Percentiles rank a stretch among this genome's conserved stretches.
These are phyloP conservation scores for Gymnoscopelus braueri DNA, from an alignment of 2,797 vertebrate species.

Conservation along the genomic window DNA sequence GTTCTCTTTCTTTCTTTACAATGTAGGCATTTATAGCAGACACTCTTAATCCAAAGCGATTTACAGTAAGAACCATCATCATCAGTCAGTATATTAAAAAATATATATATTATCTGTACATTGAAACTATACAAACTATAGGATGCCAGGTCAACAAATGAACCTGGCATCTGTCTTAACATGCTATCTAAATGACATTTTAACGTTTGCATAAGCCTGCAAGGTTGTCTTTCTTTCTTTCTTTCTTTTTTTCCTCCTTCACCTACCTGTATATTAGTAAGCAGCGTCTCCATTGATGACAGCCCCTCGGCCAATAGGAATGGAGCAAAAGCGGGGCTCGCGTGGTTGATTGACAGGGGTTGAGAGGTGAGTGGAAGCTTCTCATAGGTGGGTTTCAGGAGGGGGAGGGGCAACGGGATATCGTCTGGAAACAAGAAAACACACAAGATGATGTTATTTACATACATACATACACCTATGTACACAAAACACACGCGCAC, in stretches of 20 bases:
- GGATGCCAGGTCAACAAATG: no score
- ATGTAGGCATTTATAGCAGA: no score
- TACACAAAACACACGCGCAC: background rate
- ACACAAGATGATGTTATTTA: background rate
- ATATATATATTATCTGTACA: no score
- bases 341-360: conserved; percentile 71
- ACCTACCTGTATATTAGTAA: conserved; percentile 93
- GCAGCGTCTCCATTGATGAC: conserved; percentile 91
- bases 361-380: conserved; percentile 86
- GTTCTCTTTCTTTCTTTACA: no score
- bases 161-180: no score
- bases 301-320: conserved; percentile 91
- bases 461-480: background rate
- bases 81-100: no score
- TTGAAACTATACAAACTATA: no score
- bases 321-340: conserved; percentile 82
- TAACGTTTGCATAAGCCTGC: no score
- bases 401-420: conserved; percentile 84
- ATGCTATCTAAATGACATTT: no score
- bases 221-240: background rate
- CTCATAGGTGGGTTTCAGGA: conserved; percentile 86
- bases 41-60: background rate
- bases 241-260: conserved; percentile 16
- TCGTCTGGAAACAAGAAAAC: conserved; percentile 28
- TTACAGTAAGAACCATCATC: no score